A percentile compares a stretch with the other conserved stretches of the same genome.
Evolutionary conservation across 2,797 vertebrate species (phyloP).

Genomic region (Cuniculus paca): DNA sequence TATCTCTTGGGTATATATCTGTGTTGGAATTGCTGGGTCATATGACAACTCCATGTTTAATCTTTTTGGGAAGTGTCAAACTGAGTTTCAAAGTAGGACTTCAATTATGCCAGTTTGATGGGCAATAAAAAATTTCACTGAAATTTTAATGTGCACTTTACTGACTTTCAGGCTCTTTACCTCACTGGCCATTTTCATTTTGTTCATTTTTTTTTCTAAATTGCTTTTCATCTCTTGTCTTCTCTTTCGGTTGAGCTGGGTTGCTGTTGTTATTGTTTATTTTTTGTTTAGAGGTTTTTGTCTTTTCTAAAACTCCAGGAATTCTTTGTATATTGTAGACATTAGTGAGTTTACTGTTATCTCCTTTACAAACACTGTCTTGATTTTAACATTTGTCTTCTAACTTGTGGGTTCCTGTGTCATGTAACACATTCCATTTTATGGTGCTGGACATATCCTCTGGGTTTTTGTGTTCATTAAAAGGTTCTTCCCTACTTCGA

Average conservation of each 20-base stretch:
- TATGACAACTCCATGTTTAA: not conserved
- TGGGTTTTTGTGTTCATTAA: not conserved
- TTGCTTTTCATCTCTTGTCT: not conserved
- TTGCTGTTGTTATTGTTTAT: not conserved
- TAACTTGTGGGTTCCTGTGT: not conserved
- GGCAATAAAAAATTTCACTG: constrained; percentile 1
- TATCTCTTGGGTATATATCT: not conserved
- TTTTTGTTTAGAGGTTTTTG: not conserved
- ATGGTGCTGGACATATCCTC: not conserved
- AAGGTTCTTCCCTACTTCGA: not conserved
- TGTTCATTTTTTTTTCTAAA: not conserved
- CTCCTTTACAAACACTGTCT: not conserved
- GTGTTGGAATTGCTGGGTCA: not conserved
- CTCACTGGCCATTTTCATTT: not conserved
- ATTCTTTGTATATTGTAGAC: not conserved
- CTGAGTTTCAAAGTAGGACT: not conserved
- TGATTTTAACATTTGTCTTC: not conserved
- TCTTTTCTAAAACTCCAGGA: not conserved
- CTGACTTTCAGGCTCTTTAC: not conserved
- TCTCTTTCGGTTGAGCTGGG: not conserved
- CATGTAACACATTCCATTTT: not conserved
- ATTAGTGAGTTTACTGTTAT: not conserved
- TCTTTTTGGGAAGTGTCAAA: constrained; percentile 2
- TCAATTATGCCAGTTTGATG: not conserved
- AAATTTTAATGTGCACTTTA: not conserved